phyloP scores from a whole-genome alignment of 2,113 vertebrate genomes.

The Ceratotherium simum region DNA sequence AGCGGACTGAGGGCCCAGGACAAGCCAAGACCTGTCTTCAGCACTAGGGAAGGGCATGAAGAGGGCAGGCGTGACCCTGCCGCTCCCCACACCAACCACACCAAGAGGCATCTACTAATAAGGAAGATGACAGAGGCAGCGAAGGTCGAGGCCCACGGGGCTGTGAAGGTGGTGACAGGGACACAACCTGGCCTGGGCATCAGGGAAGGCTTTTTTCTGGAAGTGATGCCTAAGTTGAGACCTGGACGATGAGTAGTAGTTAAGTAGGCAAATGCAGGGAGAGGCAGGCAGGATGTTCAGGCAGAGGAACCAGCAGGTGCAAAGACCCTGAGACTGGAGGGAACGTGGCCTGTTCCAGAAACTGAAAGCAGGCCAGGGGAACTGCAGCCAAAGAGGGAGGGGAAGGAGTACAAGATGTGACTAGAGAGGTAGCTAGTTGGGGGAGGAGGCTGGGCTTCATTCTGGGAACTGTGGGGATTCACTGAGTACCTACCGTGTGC shows the following conservation, averaged over 20 bases:
- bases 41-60: background rate
- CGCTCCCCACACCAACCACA: background rate
- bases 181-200: background rate
- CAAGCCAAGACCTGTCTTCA: background rate
- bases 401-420: background rate
- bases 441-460: background rate
- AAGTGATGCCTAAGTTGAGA: background rate
- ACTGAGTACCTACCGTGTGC: background rate
- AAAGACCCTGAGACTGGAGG: slow-evolving; percentile 41
- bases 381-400: background rate
- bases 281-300: background rate
- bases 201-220: background rate
- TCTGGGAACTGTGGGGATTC: background rate
- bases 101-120: background rate
- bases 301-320: background rate
- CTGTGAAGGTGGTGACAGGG: background rate
- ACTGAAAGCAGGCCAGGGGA: background rate
- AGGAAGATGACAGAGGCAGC: background rate
- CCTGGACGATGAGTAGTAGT: background rate
- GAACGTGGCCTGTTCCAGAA: background rate
- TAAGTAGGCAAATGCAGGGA: background rate
- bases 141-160: background rate
- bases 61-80: background rate
- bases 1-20: background rate
- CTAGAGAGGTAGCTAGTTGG: background rate